Percentiles rank a stretch among this genome's conserved stretches.
Evolutionary conservation across 2,113 vertebrate genomes (phyloP).

Genomic region (Limnothrissa miodon): DNA sequence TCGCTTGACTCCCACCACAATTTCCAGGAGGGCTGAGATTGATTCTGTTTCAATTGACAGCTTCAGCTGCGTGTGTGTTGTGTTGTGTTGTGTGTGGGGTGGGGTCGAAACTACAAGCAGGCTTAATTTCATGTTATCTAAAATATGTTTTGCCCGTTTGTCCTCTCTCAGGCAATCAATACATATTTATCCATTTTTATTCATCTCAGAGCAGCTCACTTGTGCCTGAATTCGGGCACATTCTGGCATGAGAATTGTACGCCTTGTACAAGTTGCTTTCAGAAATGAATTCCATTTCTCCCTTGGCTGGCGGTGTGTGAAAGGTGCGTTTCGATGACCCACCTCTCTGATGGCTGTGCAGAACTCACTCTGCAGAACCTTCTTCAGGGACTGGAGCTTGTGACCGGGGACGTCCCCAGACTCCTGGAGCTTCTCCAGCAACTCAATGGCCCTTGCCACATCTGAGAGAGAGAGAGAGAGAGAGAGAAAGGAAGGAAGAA

Average conservation of each 20-base stretch:
- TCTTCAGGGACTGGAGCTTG: conserved; percentile 96
- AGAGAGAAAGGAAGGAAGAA: conserved; percentile 2
- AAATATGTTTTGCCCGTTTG: too few relatives aligned
- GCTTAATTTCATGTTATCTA: too few relatives aligned
- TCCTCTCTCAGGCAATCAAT: too few relatives aligned
- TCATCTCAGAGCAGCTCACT: too few relatives aligned
- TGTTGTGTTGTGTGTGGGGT: too few relatives aligned
- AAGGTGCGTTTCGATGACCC: conserved; percentile 56
- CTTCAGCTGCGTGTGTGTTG: too few relatives aligned
- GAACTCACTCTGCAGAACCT: conserved; percentile 98
- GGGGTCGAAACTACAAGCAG: not conserved
- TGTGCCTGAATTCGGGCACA: too few relatives aligned
- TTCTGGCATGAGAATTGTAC: too few relatives aligned
- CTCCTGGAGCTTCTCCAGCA: conserved; percentile 96
- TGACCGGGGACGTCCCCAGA: conserved; percentile 94
- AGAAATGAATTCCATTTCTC: not conserved
- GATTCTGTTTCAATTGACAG: not conserved
- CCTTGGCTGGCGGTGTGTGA: not conserved
- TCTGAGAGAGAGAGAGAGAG: conserved; percentile 70
- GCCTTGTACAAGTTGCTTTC: not conserved
- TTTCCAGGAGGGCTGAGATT: not conserved
- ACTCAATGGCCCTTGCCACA: conserved; percentile 93
- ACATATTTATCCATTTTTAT: too few relatives aligned
- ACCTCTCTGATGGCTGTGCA: conserved; percentile 99
- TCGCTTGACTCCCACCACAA: not conserved